Conservation (phyloP, 64 coral and sea anemone species). For the Hydrozoanthus tunicans region DNA sequence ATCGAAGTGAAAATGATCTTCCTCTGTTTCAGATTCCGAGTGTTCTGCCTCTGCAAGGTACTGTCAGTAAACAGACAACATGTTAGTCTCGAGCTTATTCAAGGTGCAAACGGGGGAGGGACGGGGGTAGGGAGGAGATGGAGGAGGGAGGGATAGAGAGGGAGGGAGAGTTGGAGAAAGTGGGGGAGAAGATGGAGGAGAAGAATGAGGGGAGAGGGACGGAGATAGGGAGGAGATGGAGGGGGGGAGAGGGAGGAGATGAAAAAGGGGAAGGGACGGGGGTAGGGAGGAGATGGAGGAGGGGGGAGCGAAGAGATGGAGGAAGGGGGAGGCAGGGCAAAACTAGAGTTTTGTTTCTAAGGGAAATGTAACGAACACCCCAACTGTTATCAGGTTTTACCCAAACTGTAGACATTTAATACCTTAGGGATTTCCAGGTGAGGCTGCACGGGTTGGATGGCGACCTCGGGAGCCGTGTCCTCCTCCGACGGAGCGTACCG, state of each 20-base stretch:
- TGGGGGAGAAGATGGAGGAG: too few relatives aligned
- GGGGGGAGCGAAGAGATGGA: too few relatives aligned
- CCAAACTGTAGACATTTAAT: background rate
- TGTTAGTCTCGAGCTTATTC: background rate
- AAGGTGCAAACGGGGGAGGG: background rate
- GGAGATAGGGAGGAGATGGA: too few relatives aligned
- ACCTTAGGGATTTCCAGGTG: conserved; percentile 68
- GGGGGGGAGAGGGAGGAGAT: too few relatives aligned
- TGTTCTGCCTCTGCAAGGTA: conserved; percentile 36
- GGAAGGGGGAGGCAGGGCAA: too few relatives aligned
- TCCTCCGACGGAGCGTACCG: conserved; percentile 65
- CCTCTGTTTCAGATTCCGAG: conserved; percentile 41
- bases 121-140: background rate
- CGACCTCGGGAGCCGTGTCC: conserved; percentile 77
- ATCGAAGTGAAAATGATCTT: conserved; percentile 65
- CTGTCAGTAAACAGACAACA: background rate
- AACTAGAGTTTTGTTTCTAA: background rate
- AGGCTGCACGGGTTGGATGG: conserved; percentile 84
- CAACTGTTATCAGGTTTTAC: background rate
- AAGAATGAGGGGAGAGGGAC: too few relatives aligned
- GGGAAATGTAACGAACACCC: too few relatives aligned
- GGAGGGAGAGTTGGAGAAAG: background rate
- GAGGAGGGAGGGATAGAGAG: too few relatives aligned
- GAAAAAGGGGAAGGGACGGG: too few relatives aligned
- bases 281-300: background rate